Conservation (phyloP, 2,888 invertebrate genomes). For the Rhagonycha fulva region DNA sequence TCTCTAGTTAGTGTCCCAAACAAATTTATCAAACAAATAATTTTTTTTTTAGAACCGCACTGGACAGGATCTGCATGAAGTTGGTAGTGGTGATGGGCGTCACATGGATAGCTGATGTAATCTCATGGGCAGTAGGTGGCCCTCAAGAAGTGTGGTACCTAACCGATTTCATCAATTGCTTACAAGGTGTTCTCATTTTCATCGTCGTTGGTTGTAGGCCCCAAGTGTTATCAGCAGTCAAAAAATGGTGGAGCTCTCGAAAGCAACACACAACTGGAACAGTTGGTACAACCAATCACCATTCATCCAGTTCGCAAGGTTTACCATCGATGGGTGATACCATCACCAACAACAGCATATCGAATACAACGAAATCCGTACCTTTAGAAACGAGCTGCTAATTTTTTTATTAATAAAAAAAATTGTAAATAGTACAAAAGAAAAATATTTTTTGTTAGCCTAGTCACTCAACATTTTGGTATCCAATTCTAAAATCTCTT, state of each 20-base stretch:
- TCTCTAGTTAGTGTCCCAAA: no score
- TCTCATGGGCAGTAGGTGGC: constrained; percentile 83
- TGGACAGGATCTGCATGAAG: constrained; percentile 84
- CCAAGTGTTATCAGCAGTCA: constrained; percentile 74
- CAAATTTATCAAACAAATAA: no score
- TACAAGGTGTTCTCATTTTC: constrained; percentile 88
- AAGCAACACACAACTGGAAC: constrained; percentile 53
- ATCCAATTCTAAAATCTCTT: constrained; percentile 16
- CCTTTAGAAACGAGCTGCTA: constrained; percentile 63
- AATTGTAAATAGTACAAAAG: constrained; percentile 8
- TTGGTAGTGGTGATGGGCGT: constrained; percentile 82
- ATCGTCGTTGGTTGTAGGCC: constrained; percentile 89
- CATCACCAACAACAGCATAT: constrained; percentile 72
- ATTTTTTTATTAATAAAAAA: constrained; percentile 6
- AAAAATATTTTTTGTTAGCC: constrained; percentile 1
- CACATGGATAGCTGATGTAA: constrained; percentile 79
- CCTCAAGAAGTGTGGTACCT: constrained; percentile 82
- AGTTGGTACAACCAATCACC: constrained; percentile 67
- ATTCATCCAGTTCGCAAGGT: constrained; percentile 79
- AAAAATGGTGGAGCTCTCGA: constrained; percentile 63
- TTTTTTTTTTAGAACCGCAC: constrained; percentile 67
- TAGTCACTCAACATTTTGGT: constrained; percentile 8
- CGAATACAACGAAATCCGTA: constrained; percentile 58
- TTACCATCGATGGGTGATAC: constrained; percentile 81
- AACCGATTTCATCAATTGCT: constrained; percentile 82